A percentile compares a stretch with the other conserved stretches of the same genome.
phyloP scores from a whole-genome alignment of 1,140 invertebrate species.

The Drosophila pseudoobscura region DNA sequence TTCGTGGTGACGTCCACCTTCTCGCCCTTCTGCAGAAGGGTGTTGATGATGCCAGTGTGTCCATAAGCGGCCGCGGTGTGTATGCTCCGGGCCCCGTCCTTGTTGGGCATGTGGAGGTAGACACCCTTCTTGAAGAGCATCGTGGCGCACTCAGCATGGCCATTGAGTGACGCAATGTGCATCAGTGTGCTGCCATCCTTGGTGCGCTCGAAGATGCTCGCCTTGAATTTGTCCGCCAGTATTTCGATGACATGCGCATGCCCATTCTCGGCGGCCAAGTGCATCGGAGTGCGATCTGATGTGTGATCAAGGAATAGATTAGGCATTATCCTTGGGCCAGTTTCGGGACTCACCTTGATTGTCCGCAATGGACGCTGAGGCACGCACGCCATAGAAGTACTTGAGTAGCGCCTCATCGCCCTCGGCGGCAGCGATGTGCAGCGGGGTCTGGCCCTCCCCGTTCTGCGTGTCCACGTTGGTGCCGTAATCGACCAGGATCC shows the following conservation, averaged over 20 bases:
- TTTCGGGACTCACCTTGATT: conserved; percentile 88
- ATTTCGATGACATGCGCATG: conserved; percentile 97
- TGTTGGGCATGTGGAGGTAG: conserved; percentile 99
- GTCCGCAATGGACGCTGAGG: conserved; percentile 96
- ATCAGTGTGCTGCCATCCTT: conserved; percentile 99
- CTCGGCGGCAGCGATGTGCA: conserved; percentile 97
- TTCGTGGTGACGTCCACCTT: conserved; percentile 97
- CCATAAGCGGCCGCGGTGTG: conserved; percentile 96
- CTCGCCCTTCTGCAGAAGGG: conserved; percentile 97
- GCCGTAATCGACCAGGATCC: conserved; percentile 96
- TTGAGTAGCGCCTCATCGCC: conserved; percentile 97
- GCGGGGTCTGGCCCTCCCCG: conserved; percentile 94
- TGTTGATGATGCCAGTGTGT: conserved; percentile 98
- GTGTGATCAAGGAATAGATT: background rate
- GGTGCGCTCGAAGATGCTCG: conserved; percentile 95
- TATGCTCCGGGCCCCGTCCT: conserved; percentile 95
- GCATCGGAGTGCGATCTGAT: conserved; percentile 96
- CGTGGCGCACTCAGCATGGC: conserved; percentile 99
- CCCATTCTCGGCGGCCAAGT: conserved; percentile 98
- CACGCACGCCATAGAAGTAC: conserved; percentile 96
- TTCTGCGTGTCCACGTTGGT: conserved; percentile 95
- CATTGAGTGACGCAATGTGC: conserved; percentile 98
- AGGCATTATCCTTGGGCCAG: background rate
- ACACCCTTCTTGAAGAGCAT: conserved; percentile 99
- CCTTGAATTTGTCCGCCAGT: conserved; percentile 98